Evolutionary conservation across 2,113 vertebrate species (phyloP), one percentile per base, ranked within the genome.

Genomic region (Ochotona princeps): DNA sequence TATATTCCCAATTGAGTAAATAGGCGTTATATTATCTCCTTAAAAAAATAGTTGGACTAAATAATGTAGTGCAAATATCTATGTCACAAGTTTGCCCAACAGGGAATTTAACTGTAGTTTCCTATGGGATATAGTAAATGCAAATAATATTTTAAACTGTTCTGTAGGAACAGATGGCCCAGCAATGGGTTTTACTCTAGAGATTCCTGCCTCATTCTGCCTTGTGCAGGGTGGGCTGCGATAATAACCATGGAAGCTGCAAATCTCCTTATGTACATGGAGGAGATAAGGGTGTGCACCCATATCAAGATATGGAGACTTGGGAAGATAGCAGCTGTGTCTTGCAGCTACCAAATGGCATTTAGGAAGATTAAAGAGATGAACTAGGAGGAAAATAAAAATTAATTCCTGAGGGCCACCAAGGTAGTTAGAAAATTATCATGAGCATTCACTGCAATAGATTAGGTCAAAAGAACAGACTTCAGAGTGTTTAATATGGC

Each of bases 31-130:
- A 90, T 67, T 94, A 92, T 92, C 21, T 76, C 26, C 47, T 80
- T 83, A 30, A 83, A 83, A 51, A 61, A 78, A 70, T 74, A 35
- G 17, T 70, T 81, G 74, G 23, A 61, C 94, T 94, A 92, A 95
- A 73, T 97, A 94, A 83, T 95, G 95, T 85, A 94, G 49, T 93
- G 83, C 90, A 94, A 67, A 74, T 95, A 95, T 95, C 67, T 94
- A 76, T 95, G 87, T 82, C 30, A 89, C 81, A 97, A 86, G 81
- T 88, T 96, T 96, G 7, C 30, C 72, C 89, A 38, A 84, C 90
- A 87, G 96, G 96, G 32, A 95, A 86, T 91, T 94, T 30, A 1
- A 0, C 73, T 81, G 10, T 80, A 73, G 44, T 83, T 93, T 87
- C 90, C 92, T 74, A 8, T 13, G 57, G 92, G 89, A 78, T 94